Conservation (phyloP, 1,140 invertebrate genomes). For the Zaprionus davidi region DNA sequence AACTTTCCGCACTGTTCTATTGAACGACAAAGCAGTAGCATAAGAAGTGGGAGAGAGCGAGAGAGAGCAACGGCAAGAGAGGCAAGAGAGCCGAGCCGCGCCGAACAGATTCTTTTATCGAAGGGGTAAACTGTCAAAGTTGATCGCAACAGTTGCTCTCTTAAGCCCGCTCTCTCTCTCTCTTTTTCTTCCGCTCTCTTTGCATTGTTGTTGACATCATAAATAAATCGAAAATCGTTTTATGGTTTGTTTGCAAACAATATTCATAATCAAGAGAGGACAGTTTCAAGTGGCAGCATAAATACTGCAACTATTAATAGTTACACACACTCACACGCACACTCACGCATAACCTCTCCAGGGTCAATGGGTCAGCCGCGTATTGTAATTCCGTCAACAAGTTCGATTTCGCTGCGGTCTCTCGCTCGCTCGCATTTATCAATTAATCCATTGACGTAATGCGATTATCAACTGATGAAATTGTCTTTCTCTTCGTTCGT, state of each 20-base stretch:
- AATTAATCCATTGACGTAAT: conserved; percentile 71
- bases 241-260: conserved; percentile 55
- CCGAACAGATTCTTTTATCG: conserved; percentile 6
- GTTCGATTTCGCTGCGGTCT: conserved; percentile 43
- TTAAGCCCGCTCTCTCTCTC: conserved; percentile 30
- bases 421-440: conserved; percentile 45
- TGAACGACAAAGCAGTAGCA: background rate
- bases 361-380: conserved; percentile 32
- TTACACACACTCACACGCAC: background rate
- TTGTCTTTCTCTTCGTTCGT: conserved; percentile 36
- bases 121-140: conserved; percentile 16
- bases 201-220: conserved; percentile 38
- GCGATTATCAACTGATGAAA: conserved; percentile 63
- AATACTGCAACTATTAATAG: conserved; percentile 9
- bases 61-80: background rate
- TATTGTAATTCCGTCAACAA: conserved; percentile 52
- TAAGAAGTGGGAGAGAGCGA: background rate
- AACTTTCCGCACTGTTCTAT: conserved; percentile 23
- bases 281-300: conserved; percentile 15
- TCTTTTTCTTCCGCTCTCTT: background rate
- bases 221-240: conserved; percentile 28
- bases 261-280: conserved; percentile 11
- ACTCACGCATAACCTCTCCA: background rate
- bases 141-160: conserved; percentile 19
- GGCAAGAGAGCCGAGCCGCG: conserved; percentile 5